Evolutionary conservation across 2,113 vertebrate genomes (phyloP).

Genomic region (Mustela nigripes): DNA sequence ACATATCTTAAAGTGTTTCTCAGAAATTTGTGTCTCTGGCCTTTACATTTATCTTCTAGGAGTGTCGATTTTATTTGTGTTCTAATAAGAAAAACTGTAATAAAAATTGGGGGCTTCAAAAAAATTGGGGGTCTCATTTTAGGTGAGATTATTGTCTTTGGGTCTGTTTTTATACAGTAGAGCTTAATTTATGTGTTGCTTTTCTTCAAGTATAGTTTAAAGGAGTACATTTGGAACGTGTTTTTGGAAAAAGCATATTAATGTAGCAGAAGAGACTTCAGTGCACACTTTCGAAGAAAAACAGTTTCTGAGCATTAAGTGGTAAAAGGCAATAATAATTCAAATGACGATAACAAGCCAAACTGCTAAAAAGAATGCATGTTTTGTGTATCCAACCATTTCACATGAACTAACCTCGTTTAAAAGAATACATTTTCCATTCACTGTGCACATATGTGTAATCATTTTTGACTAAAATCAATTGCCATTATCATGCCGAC

Average conservation of each 20-base stretch:
- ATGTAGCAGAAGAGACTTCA: slow-evolving; percentile 81
- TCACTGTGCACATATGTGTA: slow-evolving; percentile 88
- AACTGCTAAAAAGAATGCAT: slow-evolving; percentile 85
- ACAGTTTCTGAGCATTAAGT: slow-evolving; percentile 79
- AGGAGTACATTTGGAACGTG: slow-evolving; percentile 81
- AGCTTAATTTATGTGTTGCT: slow-evolving; percentile 75
- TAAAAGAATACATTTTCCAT: slow-evolving; percentile 88
- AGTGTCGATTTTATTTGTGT: slow-evolving; percentile 48
- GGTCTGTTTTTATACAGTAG: slow-evolving; percentile 61
- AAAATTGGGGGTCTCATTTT: slow-evolving; percentile 61
- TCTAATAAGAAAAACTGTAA: slow-evolving; percentile 64
- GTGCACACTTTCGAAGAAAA: slow-evolving; percentile 84
- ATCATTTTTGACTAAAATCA: slow-evolving; percentile 90
- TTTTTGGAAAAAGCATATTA: slow-evolving; percentile 81
- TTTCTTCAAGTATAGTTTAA: slow-evolving; percentile 83
- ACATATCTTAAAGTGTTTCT: slow-evolving; percentile 35
- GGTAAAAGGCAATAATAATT: slow-evolving; percentile 81
- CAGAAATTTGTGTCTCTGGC: slow-evolving; percentile 53
- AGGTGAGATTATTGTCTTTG: slow-evolving; percentile 82
- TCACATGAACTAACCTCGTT: slow-evolving; percentile 89
- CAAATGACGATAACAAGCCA: slow-evolving; percentile 82
- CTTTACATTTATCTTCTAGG: slow-evolving; percentile 53
- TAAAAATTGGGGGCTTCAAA: slow-evolving; percentile 68
- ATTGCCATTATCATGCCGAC: slow-evolving; percentile 89
- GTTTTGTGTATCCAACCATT: slow-evolving; percentile 90